These are phyloP conservation scores for Zeus faber DNA, from an alignment of 2,113 vertebrate genomes.

Conservation along the genomic window DNA sequence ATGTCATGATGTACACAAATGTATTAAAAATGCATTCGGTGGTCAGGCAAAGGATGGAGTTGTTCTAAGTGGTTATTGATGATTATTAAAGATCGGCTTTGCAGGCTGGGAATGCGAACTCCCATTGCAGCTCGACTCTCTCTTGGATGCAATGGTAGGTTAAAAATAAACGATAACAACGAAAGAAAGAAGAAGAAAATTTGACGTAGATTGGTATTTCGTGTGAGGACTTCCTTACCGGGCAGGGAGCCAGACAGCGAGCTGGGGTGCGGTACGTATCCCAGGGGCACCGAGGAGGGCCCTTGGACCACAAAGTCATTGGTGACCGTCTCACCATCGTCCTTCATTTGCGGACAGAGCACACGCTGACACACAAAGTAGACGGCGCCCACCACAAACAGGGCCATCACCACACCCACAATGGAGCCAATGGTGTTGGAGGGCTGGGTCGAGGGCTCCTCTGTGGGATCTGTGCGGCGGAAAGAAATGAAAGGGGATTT, in stretches of 20 bases:
- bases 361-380: constrained; percentile 96
- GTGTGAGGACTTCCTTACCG: constrained; percentile 63
- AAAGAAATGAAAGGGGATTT: too few relatives aligned
- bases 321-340: constrained; percentile 91
- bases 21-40: too few relatives aligned
- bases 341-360: constrained; percentile 94
- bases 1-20: too few relatives aligned
- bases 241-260: constrained; percentile 92
- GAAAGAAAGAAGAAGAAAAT: too few relatives aligned
- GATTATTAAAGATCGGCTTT: too few relatives aligned
- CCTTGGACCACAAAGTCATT: constrained; percentile 94
- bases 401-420: constrained; percentile 89
- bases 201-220: too few relatives aligned
- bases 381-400: constrained; percentile 90
- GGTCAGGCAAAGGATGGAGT: too few relatives aligned
- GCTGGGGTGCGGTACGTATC: constrained; percentile 91
- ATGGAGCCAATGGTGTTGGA: constrained; percentile 93
- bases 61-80: too few relatives aligned
- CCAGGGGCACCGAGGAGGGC: constrained; percentile 88
- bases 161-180: too few relatives aligned
- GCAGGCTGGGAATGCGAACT: too few relatives aligned
- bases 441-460: constrained; percentile 86
- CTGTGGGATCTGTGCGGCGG: constrained; percentile 81
- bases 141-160: too few relatives aligned
- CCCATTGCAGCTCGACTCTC: too few relatives aligned